Percentiles rank a stretch among this genome's conserved stretches.
Conservation (phyloP, 2,797 vertebrate species). For the Rhinella marina region DNA sequence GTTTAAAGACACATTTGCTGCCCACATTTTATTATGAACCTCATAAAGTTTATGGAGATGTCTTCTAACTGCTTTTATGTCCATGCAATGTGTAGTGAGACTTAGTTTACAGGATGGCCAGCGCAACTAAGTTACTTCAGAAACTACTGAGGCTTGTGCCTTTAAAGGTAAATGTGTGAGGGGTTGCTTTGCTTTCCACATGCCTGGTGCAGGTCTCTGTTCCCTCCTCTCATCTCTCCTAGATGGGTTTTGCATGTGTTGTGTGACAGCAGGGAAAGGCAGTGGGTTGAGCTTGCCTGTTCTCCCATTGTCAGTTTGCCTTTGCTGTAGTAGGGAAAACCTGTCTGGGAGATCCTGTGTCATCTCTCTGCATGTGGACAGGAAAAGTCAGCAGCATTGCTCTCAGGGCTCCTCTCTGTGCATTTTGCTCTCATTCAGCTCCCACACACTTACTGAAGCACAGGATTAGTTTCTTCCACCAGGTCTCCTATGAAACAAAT, state of each 20-base stretch:
- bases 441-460: slow-evolving; percentile 70
- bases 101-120: slow-evolving; percentile 42
- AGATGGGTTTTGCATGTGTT: slow-evolving; percentile 73
- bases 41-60: slow-evolving; percentile 46
- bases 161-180: slow-evolving; percentile 66
- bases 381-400: slow-evolving; percentile 65
- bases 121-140: slow-evolving; percentile 13
- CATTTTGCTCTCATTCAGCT: slow-evolving; percentile 73
- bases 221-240: slow-evolving; percentile 69
- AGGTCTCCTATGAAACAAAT: slow-evolving; percentile 67
- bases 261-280: slow-evolving; percentile 71
- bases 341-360: slow-evolving; percentile 75
- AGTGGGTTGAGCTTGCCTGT: slow-evolving; percentile 66
- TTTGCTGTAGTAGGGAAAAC: slow-evolving; percentile 70
- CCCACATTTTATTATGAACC: not conserved
- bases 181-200: slow-evolving; percentile 68
- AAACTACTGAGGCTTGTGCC: slow-evolving; percentile 62
- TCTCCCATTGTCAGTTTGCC: slow-evolving; percentile 75
- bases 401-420: slow-evolving; percentile 66
- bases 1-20: not conserved
- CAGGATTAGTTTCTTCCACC: slow-evolving; percentile 68
- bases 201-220: slow-evolving; percentile 69
- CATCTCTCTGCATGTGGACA: slow-evolving; percentile 69
- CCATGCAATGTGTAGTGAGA: slow-evolving; percentile 24
- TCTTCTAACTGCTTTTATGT: slow-evolving; percentile 31